These are phyloP conservation scores for Lepisosteus osseus DNA, from an alignment of 2,113 vertebrate species.

Conservation along the genomic window DNA sequence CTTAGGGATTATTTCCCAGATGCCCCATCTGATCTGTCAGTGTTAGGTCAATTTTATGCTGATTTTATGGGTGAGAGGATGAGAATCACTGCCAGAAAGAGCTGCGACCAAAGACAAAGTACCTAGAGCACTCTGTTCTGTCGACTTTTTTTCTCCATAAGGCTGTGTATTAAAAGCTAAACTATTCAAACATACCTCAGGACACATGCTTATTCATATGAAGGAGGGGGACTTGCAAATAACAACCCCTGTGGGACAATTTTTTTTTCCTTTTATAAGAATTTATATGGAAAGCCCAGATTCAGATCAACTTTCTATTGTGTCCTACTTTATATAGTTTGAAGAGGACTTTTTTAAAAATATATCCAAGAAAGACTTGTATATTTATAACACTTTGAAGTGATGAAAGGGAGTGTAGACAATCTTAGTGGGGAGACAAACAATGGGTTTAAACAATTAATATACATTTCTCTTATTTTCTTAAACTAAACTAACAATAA, in stretches of 20 bases:
- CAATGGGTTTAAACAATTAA: not conserved
- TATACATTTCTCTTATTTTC: not conserved
- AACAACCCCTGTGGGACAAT: slow-evolving; percentile 28
- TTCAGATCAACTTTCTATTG: slow-evolving; percentile 29
- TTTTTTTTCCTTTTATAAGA: slow-evolving; percentile 4
- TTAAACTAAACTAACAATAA: not conserved
- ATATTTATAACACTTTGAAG: not conserved
- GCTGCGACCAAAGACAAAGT: slow-evolving; percentile 4
- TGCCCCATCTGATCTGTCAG: slow-evolving; percentile 54
- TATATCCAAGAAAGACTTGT: not conserved
- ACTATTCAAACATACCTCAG: slow-evolving; percentile 37
- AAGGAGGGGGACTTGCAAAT: slow-evolving; percentile 30
- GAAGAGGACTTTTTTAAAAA: not conserved
- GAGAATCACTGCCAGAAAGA: slow-evolving; percentile 50
- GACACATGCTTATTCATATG: slow-evolving; percentile 42
- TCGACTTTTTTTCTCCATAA: not conserved
- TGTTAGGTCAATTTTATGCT: slow-evolving; percentile 73
- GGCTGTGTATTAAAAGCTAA: slow-evolving; percentile 19
- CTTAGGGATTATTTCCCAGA: slow-evolving; percentile 45
- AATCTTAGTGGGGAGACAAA: not conserved
- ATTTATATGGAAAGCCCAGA: slow-evolving; percentile 36
- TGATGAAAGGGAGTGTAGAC: not conserved
- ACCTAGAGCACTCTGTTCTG: slow-evolving; percentile 13
- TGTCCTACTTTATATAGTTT: not conserved
- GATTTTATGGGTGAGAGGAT: slow-evolving; percentile 76